phyloP scores from a whole-genome alignment of 2,888 invertebrate species.

The Pseudococcus longispinus region DNA sequence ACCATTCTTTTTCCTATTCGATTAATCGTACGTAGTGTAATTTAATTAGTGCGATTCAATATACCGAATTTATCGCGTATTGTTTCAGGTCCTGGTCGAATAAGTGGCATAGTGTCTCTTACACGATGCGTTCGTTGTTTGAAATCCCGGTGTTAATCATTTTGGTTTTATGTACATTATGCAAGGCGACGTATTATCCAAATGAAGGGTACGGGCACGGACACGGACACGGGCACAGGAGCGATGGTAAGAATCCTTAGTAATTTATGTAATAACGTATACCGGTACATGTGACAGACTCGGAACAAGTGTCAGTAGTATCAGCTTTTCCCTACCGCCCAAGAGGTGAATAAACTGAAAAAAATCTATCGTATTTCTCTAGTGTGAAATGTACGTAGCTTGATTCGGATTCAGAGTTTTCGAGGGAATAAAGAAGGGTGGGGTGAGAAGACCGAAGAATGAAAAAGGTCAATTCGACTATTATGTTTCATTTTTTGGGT shows the following conservation, averaged over 20 bases:
- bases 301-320: neutral
- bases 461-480: too few species aligned
- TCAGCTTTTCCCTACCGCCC: neutral
- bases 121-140: neutral
- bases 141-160: neutral
- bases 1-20: neutral
- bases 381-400: neutral
- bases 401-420: neutral
- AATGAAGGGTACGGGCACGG: neutral
- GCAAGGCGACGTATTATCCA: slow-evolving; percentile 1
- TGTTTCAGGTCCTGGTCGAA: neutral
- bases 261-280: slow-evolving; percentile 1
- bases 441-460: too few species aligned
- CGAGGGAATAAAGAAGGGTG: too few species aligned
- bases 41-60: neutral
- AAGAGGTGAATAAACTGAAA: slow-evolving; percentile 23
- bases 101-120: neutral
- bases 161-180: neutral
- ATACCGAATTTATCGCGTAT: neutral
- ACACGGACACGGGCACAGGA: too few species aligned
- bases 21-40: neutral
- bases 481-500: too few species aligned
- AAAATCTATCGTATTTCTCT: neutral
- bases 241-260: slow-evolving; percentile 50
- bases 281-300: slow-evolving; percentile 11